Base-by-base conservation (phyloP, 2,113 vertebrate genomes). In the Myotis davidii region DNA sequence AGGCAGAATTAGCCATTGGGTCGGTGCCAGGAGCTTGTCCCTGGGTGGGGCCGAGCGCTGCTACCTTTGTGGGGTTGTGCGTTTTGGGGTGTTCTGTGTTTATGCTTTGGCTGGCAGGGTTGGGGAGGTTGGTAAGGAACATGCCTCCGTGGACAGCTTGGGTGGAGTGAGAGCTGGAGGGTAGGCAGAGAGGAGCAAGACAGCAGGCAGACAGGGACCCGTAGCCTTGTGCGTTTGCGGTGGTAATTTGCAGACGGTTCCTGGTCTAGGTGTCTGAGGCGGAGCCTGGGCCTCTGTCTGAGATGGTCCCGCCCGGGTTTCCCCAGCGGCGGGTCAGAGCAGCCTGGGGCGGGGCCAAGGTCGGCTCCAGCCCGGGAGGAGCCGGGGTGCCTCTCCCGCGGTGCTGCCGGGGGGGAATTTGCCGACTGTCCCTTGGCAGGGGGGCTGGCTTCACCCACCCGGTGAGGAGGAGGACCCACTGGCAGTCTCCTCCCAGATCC, bases 351-450 rank as follows among this genome's bases (percentile, higher is more conserved):
- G 91, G 97, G 88, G 95, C 94, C 69, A 9, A 65, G 83, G 69
- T 76, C 74, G 85, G 88, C 90, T 87, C 48, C 42, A 14, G 88
- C 87, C 76, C 20, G 95, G 96, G 96, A 81, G 95, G 95, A 90
- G 96, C 92, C 50, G 56, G 84, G 84, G 54, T 67, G 95, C 88
- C 17, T 83, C 94, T 90, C 45, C 90, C 73, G 73, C 72, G 20
- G 87, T 90, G 96, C 92, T 85, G 94, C 88, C 69, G 97, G 90
- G 94, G 94, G 97, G 94, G 42, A 97, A 98, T 98, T 99, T 98
- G 98, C 96, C 98, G 98, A 99, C 98, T 97, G 94, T 97, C 98
- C 98, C 98, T 99, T 88, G 97, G 94, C 92, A 95, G 97, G 96
- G 98, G 98, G 98, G 98, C 98, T 97, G 97, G 97, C 94, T 97